Conservation (phyloP, 2,797 vertebrate species). For the Eulemur mongoz region DNA sequence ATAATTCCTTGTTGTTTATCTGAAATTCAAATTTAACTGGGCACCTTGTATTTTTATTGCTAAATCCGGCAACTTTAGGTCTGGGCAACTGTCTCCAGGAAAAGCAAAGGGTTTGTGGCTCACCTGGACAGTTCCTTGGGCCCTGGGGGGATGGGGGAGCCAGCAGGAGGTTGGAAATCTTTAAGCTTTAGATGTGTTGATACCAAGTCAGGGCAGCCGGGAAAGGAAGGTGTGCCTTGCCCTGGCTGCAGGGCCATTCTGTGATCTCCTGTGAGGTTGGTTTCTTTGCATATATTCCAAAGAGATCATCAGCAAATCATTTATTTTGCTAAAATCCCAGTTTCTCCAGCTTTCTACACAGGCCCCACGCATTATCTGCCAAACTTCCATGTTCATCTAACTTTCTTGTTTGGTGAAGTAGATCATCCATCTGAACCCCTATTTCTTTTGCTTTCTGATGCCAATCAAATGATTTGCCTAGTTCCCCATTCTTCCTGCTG, state of each 20-base stretch:
- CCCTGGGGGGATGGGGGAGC: accelerated
- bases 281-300: neutral
- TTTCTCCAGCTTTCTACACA: neutral
- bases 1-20: neutral
- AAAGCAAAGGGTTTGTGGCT: neutral
- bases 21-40: neutral
- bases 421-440: neutral
- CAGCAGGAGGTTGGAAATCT: no score
- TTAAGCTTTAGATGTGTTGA: no score
- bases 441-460: neutral
- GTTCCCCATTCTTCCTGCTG: no score
- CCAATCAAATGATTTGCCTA: no score
- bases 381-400: accelerated
- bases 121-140: neutral
- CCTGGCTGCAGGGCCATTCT: neutral
- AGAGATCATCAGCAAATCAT: neutral
- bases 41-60: neutral
- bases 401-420: neutral
- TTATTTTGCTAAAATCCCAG: neutral
- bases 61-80: neutral
- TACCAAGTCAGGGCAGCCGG: neutral
- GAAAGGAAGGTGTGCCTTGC: accelerated
- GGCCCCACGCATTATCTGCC: neutral
- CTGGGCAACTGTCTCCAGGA: accelerated
- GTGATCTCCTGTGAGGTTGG: neutral